Evolutionary conservation across 2,113 vertebrate genomes (phyloP).

Genomic region (Mustelus asterias): DNA sequence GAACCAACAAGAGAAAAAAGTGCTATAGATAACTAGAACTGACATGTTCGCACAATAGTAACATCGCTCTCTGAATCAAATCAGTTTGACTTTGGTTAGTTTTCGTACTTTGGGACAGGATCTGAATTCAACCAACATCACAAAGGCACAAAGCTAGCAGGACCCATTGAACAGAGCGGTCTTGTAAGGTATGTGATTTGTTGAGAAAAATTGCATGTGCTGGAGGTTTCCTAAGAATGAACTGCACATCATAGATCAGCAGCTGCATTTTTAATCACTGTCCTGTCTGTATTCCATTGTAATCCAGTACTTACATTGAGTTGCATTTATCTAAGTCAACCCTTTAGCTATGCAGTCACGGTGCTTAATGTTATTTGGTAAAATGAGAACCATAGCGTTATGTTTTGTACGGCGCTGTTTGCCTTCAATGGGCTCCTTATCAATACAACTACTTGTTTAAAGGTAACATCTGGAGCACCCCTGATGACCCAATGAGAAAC

Average conservation of each 20-base stretch:
- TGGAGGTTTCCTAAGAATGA: not conserved
- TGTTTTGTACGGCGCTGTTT: not conserved
- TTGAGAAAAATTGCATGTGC: not conserved
- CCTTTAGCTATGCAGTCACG: not conserved
- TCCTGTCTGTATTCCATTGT: not conserved
- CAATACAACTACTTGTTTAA: not conserved
- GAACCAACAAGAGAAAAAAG: constrained; percentile 63
- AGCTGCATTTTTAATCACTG: not conserved
- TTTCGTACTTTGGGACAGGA: not conserved
- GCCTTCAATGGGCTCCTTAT: not conserved
- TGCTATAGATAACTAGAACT: constrained; percentile 48
- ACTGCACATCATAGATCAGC: not conserved
- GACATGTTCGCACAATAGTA: not conserved
- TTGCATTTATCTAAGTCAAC: not conserved
- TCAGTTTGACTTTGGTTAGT: constrained; percentile 11
- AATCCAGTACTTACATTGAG: not conserved
- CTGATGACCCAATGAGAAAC: not conserved
- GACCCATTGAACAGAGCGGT: not conserved
- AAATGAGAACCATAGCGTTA: not conserved
- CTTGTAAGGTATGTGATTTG: not conserved
- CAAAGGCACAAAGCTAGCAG: not conserved
- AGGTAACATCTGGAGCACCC: not conserved
- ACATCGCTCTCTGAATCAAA: not conserved
- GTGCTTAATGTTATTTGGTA: not conserved
- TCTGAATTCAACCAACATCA: not conserved